These are phyloP conservation scores for Tiliqua scincoides DNA, from an alignment of 2,113 vertebrate genomes.

Conservation along the genomic window DNA sequence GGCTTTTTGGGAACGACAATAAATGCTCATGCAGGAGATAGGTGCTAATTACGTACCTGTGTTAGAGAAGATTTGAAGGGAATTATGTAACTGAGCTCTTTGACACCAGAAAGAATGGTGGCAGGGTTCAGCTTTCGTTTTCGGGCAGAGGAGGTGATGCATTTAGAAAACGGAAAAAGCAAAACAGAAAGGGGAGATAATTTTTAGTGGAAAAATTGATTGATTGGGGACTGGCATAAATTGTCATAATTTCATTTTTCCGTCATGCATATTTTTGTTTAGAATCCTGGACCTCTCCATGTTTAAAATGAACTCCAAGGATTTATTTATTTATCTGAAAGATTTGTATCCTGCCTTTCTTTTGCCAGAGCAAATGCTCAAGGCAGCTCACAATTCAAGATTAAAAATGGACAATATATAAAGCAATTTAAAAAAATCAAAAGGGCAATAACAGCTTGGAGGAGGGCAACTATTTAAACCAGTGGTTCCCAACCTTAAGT, in stretches of 20 bases:
- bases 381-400: too few relatives aligned
- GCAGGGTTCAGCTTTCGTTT: constrained; percentile 5
- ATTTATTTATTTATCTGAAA: too few relatives aligned
- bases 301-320: too few relatives aligned
- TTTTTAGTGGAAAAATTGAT: constrained; percentile 40
- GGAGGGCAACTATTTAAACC: too few relatives aligned
- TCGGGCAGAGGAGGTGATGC: not conserved
- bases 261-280: not conserved
- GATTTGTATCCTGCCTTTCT: too few relatives aligned
- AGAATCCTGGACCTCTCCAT: not conserved
- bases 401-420: too few relatives aligned
- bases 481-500: too few relatives aligned
- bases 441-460: too few relatives aligned
- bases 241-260: constrained; percentile 26
- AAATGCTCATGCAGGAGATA: constrained; percentile 56
- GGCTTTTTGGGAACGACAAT: constrained; percentile 31
- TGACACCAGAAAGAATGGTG: constrained; percentile 26
- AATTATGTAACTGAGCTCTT: constrained; percentile 52
- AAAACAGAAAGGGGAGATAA: constrained; percentile 27
- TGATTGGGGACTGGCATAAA: constrained; percentile 41
- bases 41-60: constrained; percentile 53
- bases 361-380: too few relatives aligned
- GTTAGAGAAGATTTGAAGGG: constrained; percentile 52
- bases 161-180: constrained; percentile 30
- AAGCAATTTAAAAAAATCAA: too few relatives aligned